Base-by-base conservation (phyloP, 2,113 vertebrate genomes). In the Corythornis cristatus region DNA sequence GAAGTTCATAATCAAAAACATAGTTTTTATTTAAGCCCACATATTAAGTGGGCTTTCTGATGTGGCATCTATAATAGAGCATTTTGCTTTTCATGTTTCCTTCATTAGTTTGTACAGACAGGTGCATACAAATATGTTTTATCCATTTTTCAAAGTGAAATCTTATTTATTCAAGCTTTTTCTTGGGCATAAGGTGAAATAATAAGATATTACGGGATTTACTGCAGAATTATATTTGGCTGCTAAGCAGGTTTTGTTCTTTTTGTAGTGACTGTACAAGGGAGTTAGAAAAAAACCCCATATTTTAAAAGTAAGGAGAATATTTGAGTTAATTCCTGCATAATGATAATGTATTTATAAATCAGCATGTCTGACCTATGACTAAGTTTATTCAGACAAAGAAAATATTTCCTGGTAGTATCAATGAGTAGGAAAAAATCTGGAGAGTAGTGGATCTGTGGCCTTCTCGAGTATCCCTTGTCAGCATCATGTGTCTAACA, bases 31-130 rank as follows among this genome's bases (percentile, higher is more conserved):
- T 37, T 37, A 37, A 37, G 37, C 37, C 37, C 37, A 37, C 37
- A 37, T 77, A 5, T 70, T 68, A 93, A 89, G 75, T 76, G 72
- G 51, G 15, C 28, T 94, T 94, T 95, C 80, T 93, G 71, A 75
- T 91, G 81, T 90, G 79, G 13, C 26, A 17, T 83, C 65, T 72
- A 2, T 50, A n/a, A 7, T 19, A 16, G 12, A 12, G 35, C 60
- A 18, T 40, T 58, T 82, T 83, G 51, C 33, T 76, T 91, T 88
- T 67, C 60, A 35, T 56, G 12, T 80, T 88, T 75, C 26, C 42
- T 61, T 85, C 19, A 28, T 84, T 93, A 65, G 15, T 76, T 88
- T 87, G 42, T 60, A 21, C 25, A 67, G 35, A 35, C 40, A 53
- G 15, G 4, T 71, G 23, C 14, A 23, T 15, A 5, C 8, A 45